Evolutionary conservation across 92 coral and sea anemone species (phyloP).

Genomic region (Zoanthus gigantus): DNA sequence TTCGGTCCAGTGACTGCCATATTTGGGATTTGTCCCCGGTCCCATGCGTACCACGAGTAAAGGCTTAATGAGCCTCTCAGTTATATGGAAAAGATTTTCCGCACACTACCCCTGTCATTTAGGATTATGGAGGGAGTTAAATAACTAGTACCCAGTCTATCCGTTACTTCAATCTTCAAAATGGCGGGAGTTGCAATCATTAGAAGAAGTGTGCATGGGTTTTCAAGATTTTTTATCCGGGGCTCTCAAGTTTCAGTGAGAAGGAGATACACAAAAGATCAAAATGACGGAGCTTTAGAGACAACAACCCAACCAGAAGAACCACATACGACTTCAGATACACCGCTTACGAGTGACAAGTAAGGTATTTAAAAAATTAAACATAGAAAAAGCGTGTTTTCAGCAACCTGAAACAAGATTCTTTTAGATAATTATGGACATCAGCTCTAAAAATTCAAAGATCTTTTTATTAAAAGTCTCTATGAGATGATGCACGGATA

Average conservation of each 20-base stretch:
- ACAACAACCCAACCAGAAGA: not conserved
- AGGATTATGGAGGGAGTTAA: too few species aligned
- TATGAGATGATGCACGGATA: too few species aligned
- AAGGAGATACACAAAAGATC: constrained; percentile 42
- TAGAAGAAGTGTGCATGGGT: not conserved
- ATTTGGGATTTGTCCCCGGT: too few species aligned
- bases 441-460: too few species aligned
- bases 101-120: too few species aligned
- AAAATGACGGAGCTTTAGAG: not conserved
- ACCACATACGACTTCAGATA: not conserved
- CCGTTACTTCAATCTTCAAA: not conserved
- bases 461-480: too few species aligned
- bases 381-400: not conserved
- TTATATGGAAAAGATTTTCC: too few species aligned
- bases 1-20: too few species aligned
- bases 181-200: constrained; percentile 41
- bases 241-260: not conserved
- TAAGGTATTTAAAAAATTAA: not conserved
- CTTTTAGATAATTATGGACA: too few species aligned
- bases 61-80: too few species aligned
- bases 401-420: too few species aligned
- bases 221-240: not conserved
- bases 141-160: constrained; percentile 28
- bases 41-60: too few species aligned
- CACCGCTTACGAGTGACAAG: constrained; percentile 43